Evolutionary conservation across 2,888 invertebrate species (phyloP).

Genomic region (Mantis religiosa): DNA sequence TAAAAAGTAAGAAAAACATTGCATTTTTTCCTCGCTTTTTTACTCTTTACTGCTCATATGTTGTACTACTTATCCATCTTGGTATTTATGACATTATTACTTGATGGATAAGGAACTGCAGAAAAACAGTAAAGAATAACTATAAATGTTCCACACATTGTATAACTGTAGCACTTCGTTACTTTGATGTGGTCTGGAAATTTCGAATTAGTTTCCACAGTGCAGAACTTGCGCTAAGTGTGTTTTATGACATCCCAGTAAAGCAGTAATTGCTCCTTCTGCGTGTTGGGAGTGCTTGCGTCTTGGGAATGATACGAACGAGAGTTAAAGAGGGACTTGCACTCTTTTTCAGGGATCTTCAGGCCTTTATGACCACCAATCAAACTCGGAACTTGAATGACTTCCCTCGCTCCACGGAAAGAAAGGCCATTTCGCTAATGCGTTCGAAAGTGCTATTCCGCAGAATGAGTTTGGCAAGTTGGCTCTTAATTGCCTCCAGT

Average conservation of each 20-base stretch:
- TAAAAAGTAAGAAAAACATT: too few species aligned
- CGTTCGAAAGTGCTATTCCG: background rate
- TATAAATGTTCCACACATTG: too few species aligned
- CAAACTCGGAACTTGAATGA: background rate
- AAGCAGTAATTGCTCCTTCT: background rate
- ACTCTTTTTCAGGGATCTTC: background rate
- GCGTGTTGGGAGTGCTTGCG: background rate
- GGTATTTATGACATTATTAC: too few species aligned
- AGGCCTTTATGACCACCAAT: conserved; percentile 4
- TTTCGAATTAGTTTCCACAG: too few species aligned
- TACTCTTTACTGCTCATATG: too few species aligned
- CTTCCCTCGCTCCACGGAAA: background rate
- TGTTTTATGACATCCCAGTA: background rate
- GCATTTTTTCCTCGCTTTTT: too few species aligned
- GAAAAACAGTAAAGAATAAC: too few species aligned
- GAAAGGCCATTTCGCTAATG: background rate
- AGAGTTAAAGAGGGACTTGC: background rate
- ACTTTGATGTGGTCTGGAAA: too few species aligned
- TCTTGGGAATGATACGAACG: background rate
- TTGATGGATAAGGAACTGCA: too few species aligned
- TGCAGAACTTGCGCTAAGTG: too few species aligned
- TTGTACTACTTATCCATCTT: too few species aligned
- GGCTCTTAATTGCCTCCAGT: background rate
- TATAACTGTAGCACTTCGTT: too few species aligned
- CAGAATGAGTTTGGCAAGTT: background rate